These are phyloP conservation scores for Ochropacha duplaris DNA, from an alignment of 2,888 invertebrate species.

Conservation along the genomic window DNA sequence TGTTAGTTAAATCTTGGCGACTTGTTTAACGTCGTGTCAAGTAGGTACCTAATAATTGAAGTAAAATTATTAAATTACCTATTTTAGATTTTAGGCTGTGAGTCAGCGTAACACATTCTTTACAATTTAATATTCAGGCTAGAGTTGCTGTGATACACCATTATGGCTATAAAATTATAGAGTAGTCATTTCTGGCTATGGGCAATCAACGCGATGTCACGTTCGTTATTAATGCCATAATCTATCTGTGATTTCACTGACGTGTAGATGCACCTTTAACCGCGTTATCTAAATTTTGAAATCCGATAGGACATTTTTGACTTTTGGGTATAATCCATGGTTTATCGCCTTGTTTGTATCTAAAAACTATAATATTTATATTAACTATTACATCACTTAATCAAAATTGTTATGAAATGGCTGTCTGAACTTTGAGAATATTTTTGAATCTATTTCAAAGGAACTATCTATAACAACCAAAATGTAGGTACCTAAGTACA, in stretches of 20 bases:
- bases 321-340: conserved; percentile 28
- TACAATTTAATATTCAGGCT: conserved; percentile 77
- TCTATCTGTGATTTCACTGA: conserved; percentile 73
- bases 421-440: conserved; percentile 45
- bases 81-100: conserved; percentile 78
- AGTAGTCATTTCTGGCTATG: conserved; percentile 68
- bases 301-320: conserved; percentile 34
- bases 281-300: conserved; percentile 28
- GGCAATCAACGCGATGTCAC: conserved; percentile 44
- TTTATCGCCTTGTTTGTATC: conserved; percentile 34
- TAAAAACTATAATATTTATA: conserved; percentile 22
- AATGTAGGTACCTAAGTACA: conserved; percentile 26
- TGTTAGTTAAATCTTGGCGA: conserved; percentile 17
- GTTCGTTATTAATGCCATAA: conserved; percentile 40
- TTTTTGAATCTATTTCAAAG: conserved; percentile 48
- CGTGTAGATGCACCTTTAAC: conserved; percentile 55
- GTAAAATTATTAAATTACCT: conserved; percentile 60
- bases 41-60: conserved; percentile 49
- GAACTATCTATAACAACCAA: conserved; percentile 36
- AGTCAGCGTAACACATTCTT: conserved; percentile 76
- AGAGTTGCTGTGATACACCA: conserved; percentile 82
- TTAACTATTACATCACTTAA: conserved; percentile 25
- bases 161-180: conserved; percentile 74
- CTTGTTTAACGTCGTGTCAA: conserved; percentile 53
- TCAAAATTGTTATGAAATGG: conserved; percentile 43